These are phyloP conservation scores for Calonectris borealis DNA, from an alignment of 2,113 vertebrate species.

Conservation along the genomic window DNA sequence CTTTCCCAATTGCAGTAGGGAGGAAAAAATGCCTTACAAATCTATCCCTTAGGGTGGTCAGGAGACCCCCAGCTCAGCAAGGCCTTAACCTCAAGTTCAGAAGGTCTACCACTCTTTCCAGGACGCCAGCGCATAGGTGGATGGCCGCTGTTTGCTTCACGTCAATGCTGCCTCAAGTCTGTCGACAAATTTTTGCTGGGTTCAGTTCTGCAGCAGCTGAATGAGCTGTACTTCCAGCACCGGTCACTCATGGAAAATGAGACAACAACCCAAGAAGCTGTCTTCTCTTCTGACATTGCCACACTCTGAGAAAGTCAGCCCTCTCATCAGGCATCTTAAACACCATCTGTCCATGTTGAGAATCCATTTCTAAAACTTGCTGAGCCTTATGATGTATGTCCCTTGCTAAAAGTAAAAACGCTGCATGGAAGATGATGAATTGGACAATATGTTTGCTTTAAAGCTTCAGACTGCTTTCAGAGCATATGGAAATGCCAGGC, in stretches of 20 bases:
- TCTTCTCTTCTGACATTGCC: slow-evolving; percentile 33
- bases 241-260: neutral
- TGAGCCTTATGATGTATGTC: slow-evolving; percentile 29
- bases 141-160: neutral
- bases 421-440: slow-evolving; percentile 36
- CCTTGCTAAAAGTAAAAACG: slow-evolving; percentile 44
- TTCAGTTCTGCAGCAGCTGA: neutral
- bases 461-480: neutral
- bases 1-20: neutral
- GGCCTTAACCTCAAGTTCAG: neutral
- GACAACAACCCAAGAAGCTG: neutral
- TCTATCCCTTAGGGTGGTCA: neutral
- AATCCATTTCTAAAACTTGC: neutral
- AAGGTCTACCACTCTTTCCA: neutral
- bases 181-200: neutral
- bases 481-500: neutral
- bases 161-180: neutral
- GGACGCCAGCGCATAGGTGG: neutral
- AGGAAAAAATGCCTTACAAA: neutral
- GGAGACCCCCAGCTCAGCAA: neutral
- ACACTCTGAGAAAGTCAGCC: slow-evolving; percentile 22
- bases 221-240: neutral
- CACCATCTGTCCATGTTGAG: slow-evolving; percentile 39
- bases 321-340: slow-evolving; percentile 18
- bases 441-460: slow-evolving; percentile 27